Percentiles rank a stretch among this genome's conserved stretches.
phyloP scores from a whole-genome alignment of 2,113 vertebrate species.

The Albula glossodonta region DNA sequence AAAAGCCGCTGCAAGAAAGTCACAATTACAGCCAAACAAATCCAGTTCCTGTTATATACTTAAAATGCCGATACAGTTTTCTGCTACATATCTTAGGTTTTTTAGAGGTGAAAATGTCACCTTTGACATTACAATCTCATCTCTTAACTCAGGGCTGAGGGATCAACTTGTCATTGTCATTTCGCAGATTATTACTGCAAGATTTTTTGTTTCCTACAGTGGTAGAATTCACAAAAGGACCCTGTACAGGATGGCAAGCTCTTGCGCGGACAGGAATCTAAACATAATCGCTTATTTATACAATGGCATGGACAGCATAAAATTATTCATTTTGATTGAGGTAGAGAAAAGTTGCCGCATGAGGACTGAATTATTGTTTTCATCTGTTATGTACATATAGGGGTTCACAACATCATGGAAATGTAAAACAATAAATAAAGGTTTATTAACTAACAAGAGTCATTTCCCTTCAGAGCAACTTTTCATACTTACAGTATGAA shows the following conservation, averaged over 20 bases:
- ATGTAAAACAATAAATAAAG: too few relatives aligned
- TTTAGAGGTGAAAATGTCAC: neutral
- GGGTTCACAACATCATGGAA: too few relatives aligned
- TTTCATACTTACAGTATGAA: too few relatives aligned
- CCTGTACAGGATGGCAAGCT: neutral
- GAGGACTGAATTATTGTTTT: conserved; percentile 10
- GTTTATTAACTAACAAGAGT: too few relatives aligned
- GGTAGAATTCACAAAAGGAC: neutral
- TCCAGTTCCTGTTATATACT: neutral
- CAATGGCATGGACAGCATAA: neutral
- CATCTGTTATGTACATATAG: neutral
- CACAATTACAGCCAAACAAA: neutral
- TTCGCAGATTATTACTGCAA: neutral
- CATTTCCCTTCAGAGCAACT: too few relatives aligned
- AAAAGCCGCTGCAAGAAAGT: too few relatives aligned
- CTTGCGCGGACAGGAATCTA: neutral
- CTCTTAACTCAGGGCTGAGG: neutral
- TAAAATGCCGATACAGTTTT: neutral
- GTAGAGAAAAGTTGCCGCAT: neutral
- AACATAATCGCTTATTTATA: too few relatives aligned
- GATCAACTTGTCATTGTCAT: neutral
- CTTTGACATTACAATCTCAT: neutral
- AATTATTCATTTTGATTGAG: conserved; percentile 22
- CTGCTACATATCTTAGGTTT: neutral
- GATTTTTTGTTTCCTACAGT: neutral